These are phyloP conservation scores for Monochamus alternatus DNA, from an alignment of 2,888 invertebrate species.

Conservation along the genomic window DNA sequence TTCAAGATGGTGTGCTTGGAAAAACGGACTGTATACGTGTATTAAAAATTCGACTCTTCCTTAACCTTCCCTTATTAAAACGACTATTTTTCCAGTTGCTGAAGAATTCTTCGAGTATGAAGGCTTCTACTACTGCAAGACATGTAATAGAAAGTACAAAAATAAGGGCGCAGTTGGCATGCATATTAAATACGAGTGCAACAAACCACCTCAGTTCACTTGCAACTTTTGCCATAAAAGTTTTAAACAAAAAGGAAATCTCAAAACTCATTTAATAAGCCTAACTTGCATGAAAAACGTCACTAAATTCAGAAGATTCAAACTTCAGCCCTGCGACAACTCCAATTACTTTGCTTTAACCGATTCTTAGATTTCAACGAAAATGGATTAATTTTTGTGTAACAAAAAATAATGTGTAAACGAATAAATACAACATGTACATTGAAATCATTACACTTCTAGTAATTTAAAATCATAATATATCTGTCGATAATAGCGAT, in stretches of 20 bases:
- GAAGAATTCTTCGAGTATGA: slow-evolving; percentile 16
- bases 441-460: too few relatives aligned
- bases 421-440: background rate
- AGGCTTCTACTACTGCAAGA: slow-evolving; percentile 42
- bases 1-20: too few relatives aligned
- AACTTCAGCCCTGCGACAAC: slow-evolving; percentile 9
- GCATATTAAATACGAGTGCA: slow-evolving; percentile 52
- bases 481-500: too few relatives aligned
- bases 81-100: slow-evolving; percentile 17
- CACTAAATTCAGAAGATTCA: slow-evolving; percentile 23
- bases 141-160: slow-evolving; percentile 48
- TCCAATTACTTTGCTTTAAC: slow-evolving; percentile 15
- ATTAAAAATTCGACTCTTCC: too few relatives aligned
- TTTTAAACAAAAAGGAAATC: slow-evolving; percentile 47
- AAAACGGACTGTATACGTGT: too few relatives aligned
- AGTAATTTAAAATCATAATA: too few relatives aligned
- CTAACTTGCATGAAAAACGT: slow-evolving; percentile 25
- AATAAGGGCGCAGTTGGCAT: slow-evolving; percentile 44
- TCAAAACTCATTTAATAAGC: slow-evolving; percentile 43
- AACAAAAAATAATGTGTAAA: background rate
- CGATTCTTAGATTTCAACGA: slow-evolving; percentile 11
- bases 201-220: slow-evolving; percentile 54
- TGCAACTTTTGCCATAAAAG: slow-evolving; percentile 49
- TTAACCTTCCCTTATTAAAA: slow-evolving; percentile 19
- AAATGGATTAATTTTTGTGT: background rate